Percentiles rank a stretch among this genome's conserved stretches.
Conservation (phyloP, 2,888 invertebrate species). For the Brachypalpus laphriformis region DNA sequence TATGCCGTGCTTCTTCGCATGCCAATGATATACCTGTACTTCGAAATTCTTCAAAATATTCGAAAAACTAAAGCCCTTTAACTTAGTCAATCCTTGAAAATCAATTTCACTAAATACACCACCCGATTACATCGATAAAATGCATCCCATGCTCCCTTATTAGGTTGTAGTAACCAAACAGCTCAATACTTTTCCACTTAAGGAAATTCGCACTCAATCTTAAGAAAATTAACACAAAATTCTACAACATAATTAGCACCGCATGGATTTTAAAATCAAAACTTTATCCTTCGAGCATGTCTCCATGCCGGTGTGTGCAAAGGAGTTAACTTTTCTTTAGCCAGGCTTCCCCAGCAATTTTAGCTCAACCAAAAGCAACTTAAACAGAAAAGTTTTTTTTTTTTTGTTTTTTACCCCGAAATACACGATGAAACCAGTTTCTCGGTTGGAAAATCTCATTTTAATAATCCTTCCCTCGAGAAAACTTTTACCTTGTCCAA, state of each 20-base stretch:
- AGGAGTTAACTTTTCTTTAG: conserved; percentile 42
- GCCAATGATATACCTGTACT: too few species aligned
- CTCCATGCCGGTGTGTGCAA: conserved; percentile 6
- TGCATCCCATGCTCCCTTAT: conserved; percentile 5
- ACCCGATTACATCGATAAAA: conserved; percentile 23
- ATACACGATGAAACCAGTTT: conserved; percentile 32
- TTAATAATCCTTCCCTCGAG: conserved; percentile 67
- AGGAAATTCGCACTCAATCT: conserved; percentile 69
- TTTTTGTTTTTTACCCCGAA: conserved; percentile 19
- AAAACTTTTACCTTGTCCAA: conserved; percentile 61
- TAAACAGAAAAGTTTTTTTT: conserved; percentile 51
- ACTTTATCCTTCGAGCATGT: conserved; percentile 63
- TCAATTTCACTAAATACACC: not conserved
- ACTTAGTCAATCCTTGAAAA: not conserved
- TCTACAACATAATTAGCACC: conserved; percentile 71
- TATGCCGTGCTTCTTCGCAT: too few species aligned
- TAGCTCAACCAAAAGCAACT: conserved; percentile 44
- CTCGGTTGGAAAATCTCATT: conserved; percentile 66
- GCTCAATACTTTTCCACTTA: conserved; percentile 71
- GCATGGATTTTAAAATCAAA: conserved; percentile 70
- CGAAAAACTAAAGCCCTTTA: not conserved
- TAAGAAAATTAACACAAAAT: conserved; percentile 64
- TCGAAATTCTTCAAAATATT: not conserved
- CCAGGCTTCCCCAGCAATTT: not conserved
- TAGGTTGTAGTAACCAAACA: conserved; percentile 34